These are phyloP conservation scores for Dromaius novaehollandiae DNA, from an alignment of 2,113 vertebrate genomes.

Conservation along the genomic window DNA sequence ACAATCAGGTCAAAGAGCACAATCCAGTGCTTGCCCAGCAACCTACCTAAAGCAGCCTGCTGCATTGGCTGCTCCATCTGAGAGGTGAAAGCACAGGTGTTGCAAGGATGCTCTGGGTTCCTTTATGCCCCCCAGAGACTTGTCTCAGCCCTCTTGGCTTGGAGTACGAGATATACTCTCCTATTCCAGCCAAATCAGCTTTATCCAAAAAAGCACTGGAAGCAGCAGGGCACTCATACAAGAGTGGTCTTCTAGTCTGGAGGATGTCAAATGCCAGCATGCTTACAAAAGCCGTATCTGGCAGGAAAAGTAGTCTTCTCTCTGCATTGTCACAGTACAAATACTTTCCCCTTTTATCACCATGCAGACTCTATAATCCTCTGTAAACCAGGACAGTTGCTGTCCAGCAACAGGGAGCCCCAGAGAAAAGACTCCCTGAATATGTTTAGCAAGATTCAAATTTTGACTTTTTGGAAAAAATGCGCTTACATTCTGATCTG, in stretches of 20 bases:
- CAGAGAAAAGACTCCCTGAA: neutral
- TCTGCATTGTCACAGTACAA: neutral
- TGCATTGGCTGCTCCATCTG: neutral
- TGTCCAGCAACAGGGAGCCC: neutral
- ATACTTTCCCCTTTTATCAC: neutral
- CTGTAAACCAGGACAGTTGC: neutral
- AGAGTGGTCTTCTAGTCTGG: neutral
- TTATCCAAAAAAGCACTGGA: neutral
- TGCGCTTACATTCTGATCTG: neutral
- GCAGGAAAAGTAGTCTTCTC: neutral
- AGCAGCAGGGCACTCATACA: neutral
- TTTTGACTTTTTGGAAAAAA: neutral
- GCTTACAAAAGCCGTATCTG: neutral
- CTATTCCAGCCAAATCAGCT: neutral
- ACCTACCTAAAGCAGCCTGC: neutral
- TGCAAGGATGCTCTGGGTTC: neutral
- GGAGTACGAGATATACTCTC: neutral
- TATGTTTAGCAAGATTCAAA: neutral
- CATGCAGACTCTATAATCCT: accelerated
- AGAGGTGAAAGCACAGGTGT: neutral
- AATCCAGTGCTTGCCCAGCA: neutral
- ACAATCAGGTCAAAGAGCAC: neutral
- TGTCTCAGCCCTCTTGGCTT: neutral
- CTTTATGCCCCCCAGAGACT: too few species aligned
- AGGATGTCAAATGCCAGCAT: neutral